Percentiles rank a stretch among this genome's conserved stretches.
phyloP scores from a whole-genome alignment of 2,797 vertebrate species.

The Thunnus albacares region DNA sequence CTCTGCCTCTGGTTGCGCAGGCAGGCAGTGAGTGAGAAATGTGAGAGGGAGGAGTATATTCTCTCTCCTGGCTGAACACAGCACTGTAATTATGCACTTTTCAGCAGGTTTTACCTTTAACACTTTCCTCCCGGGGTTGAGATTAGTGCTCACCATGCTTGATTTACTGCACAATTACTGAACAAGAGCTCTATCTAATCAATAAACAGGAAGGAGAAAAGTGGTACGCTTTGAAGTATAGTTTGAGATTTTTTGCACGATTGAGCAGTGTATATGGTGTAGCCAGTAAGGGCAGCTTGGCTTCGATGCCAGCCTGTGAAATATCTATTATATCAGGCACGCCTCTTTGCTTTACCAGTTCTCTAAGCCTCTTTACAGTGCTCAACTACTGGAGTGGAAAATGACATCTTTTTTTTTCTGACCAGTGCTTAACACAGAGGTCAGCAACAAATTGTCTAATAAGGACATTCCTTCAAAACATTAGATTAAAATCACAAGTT shows the following conservation, averaged over 20 bases:
- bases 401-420: slow-evolving; percentile 53
- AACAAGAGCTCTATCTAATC: slow-evolving; percentile 82
- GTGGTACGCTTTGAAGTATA: slow-evolving; percentile 82
- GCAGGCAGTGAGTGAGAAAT: slow-evolving; percentile 80
- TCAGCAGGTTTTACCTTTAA: slow-evolving; percentile 85
- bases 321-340: slow-evolving; percentile 56
- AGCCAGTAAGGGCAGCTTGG: slow-evolving; percentile 49
- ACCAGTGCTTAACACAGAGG: slow-evolving; percentile 59
- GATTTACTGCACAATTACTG: slow-evolving; percentile 84
- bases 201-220: slow-evolving; percentile 82
- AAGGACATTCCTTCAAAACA: slow-evolving; percentile 71
- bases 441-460: slow-evolving; percentile 73
- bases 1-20: slow-evolving; percentile 73
- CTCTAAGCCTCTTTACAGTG: slow-evolving; percentile 44
- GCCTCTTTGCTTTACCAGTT: slow-evolving; percentile 57
- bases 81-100: slow-evolving; percentile 82
- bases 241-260: slow-evolving; percentile 78
- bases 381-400: slow-evolving; percentile 53
- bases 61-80: slow-evolving; percentile 78
- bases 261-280: slow-evolving; percentile 71
- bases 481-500: slow-evolving; percentile 76
- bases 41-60: slow-evolving; percentile 78
- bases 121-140: slow-evolving; percentile 81
- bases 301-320: slow-evolving; percentile 63
- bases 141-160: slow-evolving; percentile 81